phyloP scores from a whole-genome alignment of 1,140 invertebrate genomes.

The Drosophila ambigua region DNA sequence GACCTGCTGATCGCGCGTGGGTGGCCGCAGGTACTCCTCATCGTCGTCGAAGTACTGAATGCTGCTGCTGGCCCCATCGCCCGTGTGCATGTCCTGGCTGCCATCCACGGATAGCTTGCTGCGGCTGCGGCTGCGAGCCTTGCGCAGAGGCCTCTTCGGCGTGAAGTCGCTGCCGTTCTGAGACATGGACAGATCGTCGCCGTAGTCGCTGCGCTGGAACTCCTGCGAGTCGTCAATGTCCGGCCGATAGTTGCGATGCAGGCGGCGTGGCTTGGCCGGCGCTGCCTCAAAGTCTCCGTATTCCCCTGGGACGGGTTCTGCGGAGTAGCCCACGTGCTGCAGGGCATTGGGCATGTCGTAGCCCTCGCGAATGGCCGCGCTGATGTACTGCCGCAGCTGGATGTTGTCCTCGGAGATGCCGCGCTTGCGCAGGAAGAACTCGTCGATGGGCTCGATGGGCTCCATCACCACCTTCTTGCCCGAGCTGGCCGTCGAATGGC shows the following conservation, averaged over 20 bases:
- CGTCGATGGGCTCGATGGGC: constrained; percentile 93
- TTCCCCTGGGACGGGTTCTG: constrained; percentile 47
- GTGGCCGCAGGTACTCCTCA: constrained; percentile 76
- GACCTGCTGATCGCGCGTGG: constrained; percentile 37
- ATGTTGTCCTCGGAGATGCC: constrained; percentile 93
- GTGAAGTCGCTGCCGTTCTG: constrained; percentile 80
- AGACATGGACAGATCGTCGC: constrained; percentile 77
- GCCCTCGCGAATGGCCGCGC: constrained; percentile 91
- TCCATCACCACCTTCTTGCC: constrained; percentile 88
- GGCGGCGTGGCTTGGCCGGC: constrained; percentile 75
- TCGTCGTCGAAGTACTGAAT: constrained; percentile 80
- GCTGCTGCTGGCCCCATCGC: constrained; percentile 61
- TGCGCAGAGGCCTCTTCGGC: constrained; percentile 78
- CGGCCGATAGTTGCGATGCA: constrained; percentile 67
- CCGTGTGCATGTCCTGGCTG: constrained; percentile 73
- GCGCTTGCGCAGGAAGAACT: constrained; percentile 92
- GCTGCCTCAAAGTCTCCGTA: constrained; percentile 78
- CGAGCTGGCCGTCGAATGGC: constrained; percentile 82
- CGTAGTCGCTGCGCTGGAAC: constrained; percentile 78
- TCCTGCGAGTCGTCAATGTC: constrained; percentile 75
- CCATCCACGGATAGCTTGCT: constrained; percentile 83
- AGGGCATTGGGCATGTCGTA: constrained; percentile 89
- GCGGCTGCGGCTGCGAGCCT: constrained; percentile 74
- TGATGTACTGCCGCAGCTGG: constrained; percentile 89
- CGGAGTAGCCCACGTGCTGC: constrained; percentile 85